These are phyloP conservation scores for Cantharis nigra DNA, from an alignment of 2,888 invertebrate species.

Conservation along the genomic window DNA sequence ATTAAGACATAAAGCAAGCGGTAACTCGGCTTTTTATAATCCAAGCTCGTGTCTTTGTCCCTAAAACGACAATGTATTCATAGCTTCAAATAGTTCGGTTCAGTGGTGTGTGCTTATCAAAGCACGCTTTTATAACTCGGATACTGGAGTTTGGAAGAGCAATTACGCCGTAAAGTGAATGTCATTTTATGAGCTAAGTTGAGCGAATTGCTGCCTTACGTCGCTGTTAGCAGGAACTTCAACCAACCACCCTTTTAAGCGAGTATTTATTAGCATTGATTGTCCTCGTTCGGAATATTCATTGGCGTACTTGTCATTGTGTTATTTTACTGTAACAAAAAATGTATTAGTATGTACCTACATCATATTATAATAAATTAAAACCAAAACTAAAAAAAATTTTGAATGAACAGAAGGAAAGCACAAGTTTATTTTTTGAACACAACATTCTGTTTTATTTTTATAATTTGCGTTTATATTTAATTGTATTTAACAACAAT, in stretches of 20 bases:
- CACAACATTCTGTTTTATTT: too few species aligned
- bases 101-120: slow-evolving; percentile 32
- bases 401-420: too few species aligned
- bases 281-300: slow-evolving; percentile 25
- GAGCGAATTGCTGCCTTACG: slow-evolving; percentile 34
- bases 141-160: slow-evolving; percentile 48
- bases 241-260: slow-evolving; percentile 40
- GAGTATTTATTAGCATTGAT: slow-evolving; percentile 45
- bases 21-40: slow-evolving; percentile 32
- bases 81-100: slow-evolving; percentile 31
- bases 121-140: slow-evolving; percentile 45
- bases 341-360: not conserved
- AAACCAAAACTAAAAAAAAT: not conserved
- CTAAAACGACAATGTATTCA: slow-evolving; percentile 33
- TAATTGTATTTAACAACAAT: too few species aligned
- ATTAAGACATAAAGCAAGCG: slow-evolving; percentile 31
- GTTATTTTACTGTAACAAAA: not conserved
- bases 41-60: slow-evolving; percentile 29
- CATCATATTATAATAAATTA: not conserved
- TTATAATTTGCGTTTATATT: too few species aligned
- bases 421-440: too few species aligned
- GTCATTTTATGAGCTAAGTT: slow-evolving; percentile 43
- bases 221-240: slow-evolving; percentile 29
- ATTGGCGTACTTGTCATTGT: slow-evolving; percentile 17
- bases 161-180: slow-evolving; percentile 44